These are phyloP conservation scores for Clostera curtula DNA, from an alignment of 2,888 invertebrate species.

Conservation along the genomic window DNA sequence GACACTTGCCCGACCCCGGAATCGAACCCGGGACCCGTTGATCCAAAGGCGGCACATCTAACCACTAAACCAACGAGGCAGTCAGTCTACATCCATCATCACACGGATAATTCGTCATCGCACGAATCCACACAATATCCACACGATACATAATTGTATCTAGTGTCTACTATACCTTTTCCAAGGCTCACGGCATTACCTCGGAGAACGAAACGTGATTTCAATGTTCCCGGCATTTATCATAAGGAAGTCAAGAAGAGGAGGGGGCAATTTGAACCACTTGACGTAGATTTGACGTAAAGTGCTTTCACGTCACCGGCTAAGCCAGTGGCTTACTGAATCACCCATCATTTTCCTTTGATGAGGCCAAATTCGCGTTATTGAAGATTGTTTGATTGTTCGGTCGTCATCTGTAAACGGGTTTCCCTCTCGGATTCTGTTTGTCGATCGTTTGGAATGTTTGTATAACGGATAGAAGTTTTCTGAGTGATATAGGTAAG, in stretches of 20 bases:
- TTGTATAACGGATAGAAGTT: constrained; percentile 8
- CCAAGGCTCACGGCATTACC: constrained; percentile 29
- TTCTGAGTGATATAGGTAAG: no score
- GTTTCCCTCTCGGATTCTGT: constrained; percentile 17
- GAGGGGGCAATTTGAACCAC: constrained; percentile 49
- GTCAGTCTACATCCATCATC: no score
- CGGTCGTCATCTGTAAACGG: constrained; percentile 13
- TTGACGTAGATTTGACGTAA: constrained; percentile 55
- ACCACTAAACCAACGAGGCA: no score
- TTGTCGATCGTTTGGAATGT: constrained; percentile 11
- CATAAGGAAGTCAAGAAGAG: constrained; percentile 31
- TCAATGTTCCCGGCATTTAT: constrained; percentile 58
- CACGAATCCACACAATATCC: no score
- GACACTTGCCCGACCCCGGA: no score
- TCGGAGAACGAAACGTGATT: constrained; percentile 50
- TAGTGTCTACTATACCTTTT: constrained; percentile 28
- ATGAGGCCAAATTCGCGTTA: constrained; percentile 43
- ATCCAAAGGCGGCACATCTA: no score
- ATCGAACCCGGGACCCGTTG: no score
- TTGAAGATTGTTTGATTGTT: constrained; percentile 35
- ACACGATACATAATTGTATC: no score
- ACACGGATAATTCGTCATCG: no score
- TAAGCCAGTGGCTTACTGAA: constrained; percentile 50
- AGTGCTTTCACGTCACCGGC: constrained; percentile 46
- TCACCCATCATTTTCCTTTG: constrained; percentile 52